These are phyloP conservation scores for Euschistus heros DNA, from an alignment of 1,140 invertebrate genomes.

Conservation along the genomic window DNA sequence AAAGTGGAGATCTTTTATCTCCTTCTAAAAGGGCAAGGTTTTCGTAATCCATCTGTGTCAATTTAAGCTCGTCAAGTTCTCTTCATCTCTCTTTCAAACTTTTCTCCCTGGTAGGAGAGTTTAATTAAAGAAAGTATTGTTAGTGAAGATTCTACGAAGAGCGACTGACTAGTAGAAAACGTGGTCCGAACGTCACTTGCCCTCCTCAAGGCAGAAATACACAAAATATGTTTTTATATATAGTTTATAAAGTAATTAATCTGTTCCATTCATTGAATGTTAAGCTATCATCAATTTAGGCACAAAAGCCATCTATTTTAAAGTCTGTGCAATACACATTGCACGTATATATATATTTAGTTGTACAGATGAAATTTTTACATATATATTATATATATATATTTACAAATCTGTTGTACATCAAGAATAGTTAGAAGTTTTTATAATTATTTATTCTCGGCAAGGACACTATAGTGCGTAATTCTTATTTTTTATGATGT, in stretches of 20 bases:
- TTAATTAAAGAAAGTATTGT: neutral
- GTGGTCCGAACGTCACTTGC: neutral
- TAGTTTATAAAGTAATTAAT: slow-evolving; percentile 1
- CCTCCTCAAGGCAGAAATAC: neutral
- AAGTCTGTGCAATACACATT: slow-evolving; percentile 11
- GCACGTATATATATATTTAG: slow-evolving; percentile 15
- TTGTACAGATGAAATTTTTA: slow-evolving; percentile 15
- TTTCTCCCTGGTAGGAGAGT: neutral
- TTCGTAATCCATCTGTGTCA: slow-evolving; percentile 22
- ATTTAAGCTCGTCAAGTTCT: neutral
- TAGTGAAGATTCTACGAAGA: neutral
- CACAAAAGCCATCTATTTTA: slow-evolving; percentile 9
- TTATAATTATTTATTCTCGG: slow-evolving; percentile 17
- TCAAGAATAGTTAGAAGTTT: slow-evolving; percentile 9
- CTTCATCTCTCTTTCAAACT: neutral
- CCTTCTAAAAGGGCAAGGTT: slow-evolving; percentile 27
- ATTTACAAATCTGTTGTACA: slow-evolving; percentile 5
- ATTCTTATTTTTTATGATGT: slow-evolving; percentile 15
- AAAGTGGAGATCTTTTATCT: slow-evolving; percentile 33
- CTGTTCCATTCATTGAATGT: slow-evolving; percentile 11
- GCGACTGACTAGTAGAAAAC: neutral
- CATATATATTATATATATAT: slow-evolving; percentile 16
- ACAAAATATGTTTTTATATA: slow-evolving; percentile 6
- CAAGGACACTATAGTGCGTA: slow-evolving; percentile 2
- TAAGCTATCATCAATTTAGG: slow-evolving; percentile 1